Base-by-base conservation (phyloP, 2,113 vertebrate genomes). In the Thymallus thymallus region DNA sequence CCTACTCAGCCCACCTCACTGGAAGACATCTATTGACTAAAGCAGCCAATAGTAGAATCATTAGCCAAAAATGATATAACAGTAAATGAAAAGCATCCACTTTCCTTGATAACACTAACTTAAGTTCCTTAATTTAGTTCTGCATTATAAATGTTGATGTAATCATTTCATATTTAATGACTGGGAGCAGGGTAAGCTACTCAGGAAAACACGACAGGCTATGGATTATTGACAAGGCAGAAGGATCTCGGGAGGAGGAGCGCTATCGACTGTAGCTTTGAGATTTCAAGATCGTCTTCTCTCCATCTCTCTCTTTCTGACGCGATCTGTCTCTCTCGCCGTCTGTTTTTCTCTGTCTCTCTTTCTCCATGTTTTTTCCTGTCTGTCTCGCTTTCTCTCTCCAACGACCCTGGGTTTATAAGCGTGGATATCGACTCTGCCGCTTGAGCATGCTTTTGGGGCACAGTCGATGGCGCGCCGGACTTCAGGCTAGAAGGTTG, bases 131-230 rank as follows among this genome's bases (percentile, higher is more conserved):
- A 66, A 77, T 84, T 68, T 55, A 30, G 10, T n/a, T 45, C 68
- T 79, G 35, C 58, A 77, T 81, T 77, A 79, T 67, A 73, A 24
- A 84, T 77, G 60, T 56, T 46, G 60, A 24, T 55, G n/a, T 56
- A 60, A 22, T 46, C 73, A 18, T 58, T 56, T 70, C 30, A 75
- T 48, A 68, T 82, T 67, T 30, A n/a, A 5, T 68, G 26, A 2
- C 26, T 64, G 24, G 29, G 48, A 55, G 48, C n/a, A 22, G 12
- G 48, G 45, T 30, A 64, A 79, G 64, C 22, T 45, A 55, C n/a
- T 35, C 70, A 45, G 13, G 12, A 23, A 70, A 72, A 63, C 51
- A 71, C 26, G 23, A 16, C 30, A 64, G 76, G 18, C 14, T 70
- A 66, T 80, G 65, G 48, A 69, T 77, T 75, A 83, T 75, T 71